A percentile compares a stretch with the other conserved stretches of the same genome.
These are phyloP conservation scores for Phyto melanocephala DNA, from an alignment of 2,888 invertebrate genomes.

Conservation along the genomic window DNA sequence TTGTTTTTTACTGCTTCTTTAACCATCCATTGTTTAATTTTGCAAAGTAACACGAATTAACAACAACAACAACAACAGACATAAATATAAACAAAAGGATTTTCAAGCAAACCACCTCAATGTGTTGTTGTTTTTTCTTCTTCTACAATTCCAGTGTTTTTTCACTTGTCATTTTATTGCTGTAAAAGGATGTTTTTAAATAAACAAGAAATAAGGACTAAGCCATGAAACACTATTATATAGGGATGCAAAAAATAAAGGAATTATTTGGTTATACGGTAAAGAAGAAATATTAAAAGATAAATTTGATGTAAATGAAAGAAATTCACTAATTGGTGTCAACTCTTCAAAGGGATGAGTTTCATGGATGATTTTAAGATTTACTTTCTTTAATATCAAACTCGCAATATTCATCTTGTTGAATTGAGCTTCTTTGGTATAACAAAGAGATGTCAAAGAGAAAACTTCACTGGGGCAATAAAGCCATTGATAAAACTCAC, in stretches of 20 bases:
- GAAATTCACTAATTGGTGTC: too few relatives aligned
- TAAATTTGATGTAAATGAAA: too few relatives aligned
- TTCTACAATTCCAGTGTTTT: neutral
- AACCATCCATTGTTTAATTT: conserved; percentile 1
- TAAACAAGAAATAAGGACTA: neutral
- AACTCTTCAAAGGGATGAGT: too few relatives aligned
- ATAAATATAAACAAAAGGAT: conserved; percentile 16
- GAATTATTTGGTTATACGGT: neutral
- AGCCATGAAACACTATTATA: neutral
- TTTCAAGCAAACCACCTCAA: conserved; percentile 42
- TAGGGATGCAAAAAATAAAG: neutral
- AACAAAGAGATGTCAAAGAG: too few relatives aligned
- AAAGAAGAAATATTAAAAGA: neutral
- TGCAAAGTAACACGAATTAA: conserved; percentile 1
- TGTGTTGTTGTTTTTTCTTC: neutral
- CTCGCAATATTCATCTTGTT: too few relatives aligned
- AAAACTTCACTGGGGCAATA: too few relatives aligned
- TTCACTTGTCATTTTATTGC: neutral
- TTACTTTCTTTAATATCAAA: too few relatives aligned
- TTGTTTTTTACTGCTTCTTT: neutral
- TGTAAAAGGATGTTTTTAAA: neutral
- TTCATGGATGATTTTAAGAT: too few relatives aligned
- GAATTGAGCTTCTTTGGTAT: too few relatives aligned
- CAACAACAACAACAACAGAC: neutral
- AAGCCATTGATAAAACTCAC: too few relatives aligned